Evolutionary conservation across 2,113 vertebrate species (phyloP).

Genomic region (Heteronetta atricapilla): DNA sequence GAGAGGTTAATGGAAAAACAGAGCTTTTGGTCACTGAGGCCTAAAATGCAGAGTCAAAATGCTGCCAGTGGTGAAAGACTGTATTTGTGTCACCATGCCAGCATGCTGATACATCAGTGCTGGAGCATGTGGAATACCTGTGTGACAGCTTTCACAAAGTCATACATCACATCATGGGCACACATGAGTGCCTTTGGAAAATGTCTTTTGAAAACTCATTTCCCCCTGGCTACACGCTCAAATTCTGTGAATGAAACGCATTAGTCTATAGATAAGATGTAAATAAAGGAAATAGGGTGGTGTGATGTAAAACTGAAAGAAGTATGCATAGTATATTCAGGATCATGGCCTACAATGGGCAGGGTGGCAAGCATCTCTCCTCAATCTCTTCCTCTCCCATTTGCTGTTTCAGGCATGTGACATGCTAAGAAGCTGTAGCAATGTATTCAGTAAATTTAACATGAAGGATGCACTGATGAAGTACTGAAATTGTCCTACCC

Average conservation of each 20-base stretch:
- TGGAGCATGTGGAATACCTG: constrained; percentile 11
- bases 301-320: background rate
- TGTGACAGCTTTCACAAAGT: constrained; percentile 62
- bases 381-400: background rate
- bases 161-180: constrained; percentile 36
- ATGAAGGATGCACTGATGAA: background rate
- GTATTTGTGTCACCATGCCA: constrained; percentile 20
- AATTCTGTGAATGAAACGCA: constrained; percentile 6
- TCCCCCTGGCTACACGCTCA: background rate
- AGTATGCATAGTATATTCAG: background rate
- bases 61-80: constrained; percentile 23
- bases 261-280: background rate
- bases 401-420: background rate
- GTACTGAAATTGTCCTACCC: background rate
- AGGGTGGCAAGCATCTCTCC: background rate
- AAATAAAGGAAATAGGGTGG: background rate
- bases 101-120: constrained; percentile 20
- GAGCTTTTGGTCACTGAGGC: background rate
- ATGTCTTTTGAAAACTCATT: background rate
- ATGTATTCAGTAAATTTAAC: background rate
- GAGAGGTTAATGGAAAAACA: background rate
- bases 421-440: background rate
- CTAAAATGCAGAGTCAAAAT: constrained; percentile 51
- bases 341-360: background rate
- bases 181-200: background rate